Evolutionary conservation across 2,113 vertebrate species (phyloP).

Genomic region (Pseudorectes ferrugineus): DNA sequence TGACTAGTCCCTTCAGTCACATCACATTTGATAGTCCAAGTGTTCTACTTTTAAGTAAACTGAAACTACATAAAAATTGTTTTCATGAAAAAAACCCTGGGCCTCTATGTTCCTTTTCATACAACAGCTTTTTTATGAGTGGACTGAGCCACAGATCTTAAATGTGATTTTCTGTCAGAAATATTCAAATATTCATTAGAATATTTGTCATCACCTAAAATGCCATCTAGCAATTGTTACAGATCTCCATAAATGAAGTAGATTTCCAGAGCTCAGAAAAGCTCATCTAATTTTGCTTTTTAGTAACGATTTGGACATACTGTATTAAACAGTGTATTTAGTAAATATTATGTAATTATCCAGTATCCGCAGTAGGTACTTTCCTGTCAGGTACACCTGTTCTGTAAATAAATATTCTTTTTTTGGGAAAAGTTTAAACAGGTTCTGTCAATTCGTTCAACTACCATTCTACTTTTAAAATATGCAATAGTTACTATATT

Average conservation of each 20-base stretch:
- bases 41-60: background rate
- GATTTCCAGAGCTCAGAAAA: background rate
- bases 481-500: background rate
- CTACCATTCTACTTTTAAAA: background rate
- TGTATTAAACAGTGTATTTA: background rate
- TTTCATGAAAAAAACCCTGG: background rate
- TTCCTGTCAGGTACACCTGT: background rate
- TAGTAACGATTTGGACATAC: background rate
- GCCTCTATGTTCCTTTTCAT: background rate
- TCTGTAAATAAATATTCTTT: background rate
- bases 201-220: background rate
- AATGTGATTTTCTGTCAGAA: background rate
- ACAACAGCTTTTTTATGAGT: background rate
- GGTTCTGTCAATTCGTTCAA: background rate
- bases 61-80: background rate
- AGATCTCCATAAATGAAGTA: background rate
- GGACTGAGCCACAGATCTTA: background rate
- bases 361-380: background rate
- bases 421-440: background rate
- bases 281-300: background rate
- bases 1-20: background rate
- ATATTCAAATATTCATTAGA: background rate
- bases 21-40: background rate
- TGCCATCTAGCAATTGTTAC: background rate
- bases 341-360: background rate